These are phyloP conservation scores for Hoplostethus mediterraneus DNA, from an alignment of 2,797 vertebrate species.

Conservation along the genomic window DNA sequence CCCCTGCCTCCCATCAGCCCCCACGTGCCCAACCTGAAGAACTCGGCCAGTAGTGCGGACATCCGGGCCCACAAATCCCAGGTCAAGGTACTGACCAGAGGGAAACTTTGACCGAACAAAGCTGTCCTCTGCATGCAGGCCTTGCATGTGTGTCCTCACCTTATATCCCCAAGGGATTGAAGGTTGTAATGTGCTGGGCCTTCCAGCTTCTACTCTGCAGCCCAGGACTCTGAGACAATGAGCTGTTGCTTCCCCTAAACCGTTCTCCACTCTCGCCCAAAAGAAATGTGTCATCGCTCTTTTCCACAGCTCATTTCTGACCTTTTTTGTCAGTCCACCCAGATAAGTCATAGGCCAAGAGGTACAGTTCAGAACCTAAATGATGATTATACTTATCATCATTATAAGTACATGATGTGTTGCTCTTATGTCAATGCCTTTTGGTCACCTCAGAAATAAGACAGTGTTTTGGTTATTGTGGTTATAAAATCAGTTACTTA, in stretches of 20 bases:
- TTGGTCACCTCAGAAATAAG: not conserved
- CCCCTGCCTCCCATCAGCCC: conserved; percentile 82
- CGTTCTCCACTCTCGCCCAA: not conserved
- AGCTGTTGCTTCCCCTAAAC: conserved; percentile 35
- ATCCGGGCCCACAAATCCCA: conserved; percentile 52
- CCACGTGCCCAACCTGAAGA: conserved; percentile 68
- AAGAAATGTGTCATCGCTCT: conserved; percentile 24
- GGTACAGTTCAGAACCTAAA: conserved; percentile 8
- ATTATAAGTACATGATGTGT: not conserved
- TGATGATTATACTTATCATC: not conserved
- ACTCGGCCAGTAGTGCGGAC: conserved; percentile 65
- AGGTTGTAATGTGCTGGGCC: conserved; percentile 33
- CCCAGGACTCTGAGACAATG: conserved; percentile 26
- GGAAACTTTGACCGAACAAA: conserved; percentile 18
- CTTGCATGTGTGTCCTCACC: conserved; percentile 61
- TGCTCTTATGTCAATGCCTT: not conserved
- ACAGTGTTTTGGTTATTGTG: not conserved
- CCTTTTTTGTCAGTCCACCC: conserved; percentile 22
- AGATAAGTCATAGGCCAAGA: conserved; percentile 10
- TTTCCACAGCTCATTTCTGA: conserved; percentile 53
- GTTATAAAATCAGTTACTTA: too few species aligned
- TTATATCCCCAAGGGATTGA: conserved; percentile 16
- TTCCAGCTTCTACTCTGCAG: conserved; percentile 48
- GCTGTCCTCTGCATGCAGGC: conserved; percentile 62
- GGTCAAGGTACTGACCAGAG: conserved; percentile 73